phyloP scores from a whole-genome alignment of 2,797 vertebrate species.

The Poeciliopsis paucimaculata region DNA sequence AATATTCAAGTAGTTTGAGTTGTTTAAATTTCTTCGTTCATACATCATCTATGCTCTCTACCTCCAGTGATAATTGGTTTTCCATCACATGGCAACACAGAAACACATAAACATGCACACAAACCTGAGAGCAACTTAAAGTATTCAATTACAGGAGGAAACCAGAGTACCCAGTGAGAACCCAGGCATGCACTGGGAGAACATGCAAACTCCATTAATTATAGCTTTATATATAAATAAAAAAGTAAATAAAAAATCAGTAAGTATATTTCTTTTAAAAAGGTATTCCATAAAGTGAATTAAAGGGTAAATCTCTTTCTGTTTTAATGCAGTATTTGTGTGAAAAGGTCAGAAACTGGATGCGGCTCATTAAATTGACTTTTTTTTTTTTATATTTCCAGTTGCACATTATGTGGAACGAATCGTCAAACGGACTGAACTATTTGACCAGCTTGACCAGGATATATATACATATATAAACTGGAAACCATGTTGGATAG shows the following conservation, averaged over 20 bases:
- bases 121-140: no score
- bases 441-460: slow-evolving; percentile 37
- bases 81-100: no score
- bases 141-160: background rate
- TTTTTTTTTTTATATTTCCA: background rate
- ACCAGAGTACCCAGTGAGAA: background rate
- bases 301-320: background rate
- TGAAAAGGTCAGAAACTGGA: background rate
- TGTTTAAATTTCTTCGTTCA: background rate
- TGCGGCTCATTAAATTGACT: no score
- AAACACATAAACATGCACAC: no score
- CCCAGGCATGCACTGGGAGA: background rate
- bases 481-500: background rate
- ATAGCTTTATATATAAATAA: background rate
- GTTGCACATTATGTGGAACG: background rate
- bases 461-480: slow-evolving; percentile 10
- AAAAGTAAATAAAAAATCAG: background rate
- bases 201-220: background rate
- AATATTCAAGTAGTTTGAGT: background rate
- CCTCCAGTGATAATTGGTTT: no score
- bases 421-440: background rate
- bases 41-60: background rate
- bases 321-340: background rate
- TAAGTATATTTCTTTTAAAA: background rate
- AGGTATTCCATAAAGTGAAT: background rate